Base-by-base conservation (phyloP, 1,140 invertebrate species). In the Drosophila mauritiana region DNA sequence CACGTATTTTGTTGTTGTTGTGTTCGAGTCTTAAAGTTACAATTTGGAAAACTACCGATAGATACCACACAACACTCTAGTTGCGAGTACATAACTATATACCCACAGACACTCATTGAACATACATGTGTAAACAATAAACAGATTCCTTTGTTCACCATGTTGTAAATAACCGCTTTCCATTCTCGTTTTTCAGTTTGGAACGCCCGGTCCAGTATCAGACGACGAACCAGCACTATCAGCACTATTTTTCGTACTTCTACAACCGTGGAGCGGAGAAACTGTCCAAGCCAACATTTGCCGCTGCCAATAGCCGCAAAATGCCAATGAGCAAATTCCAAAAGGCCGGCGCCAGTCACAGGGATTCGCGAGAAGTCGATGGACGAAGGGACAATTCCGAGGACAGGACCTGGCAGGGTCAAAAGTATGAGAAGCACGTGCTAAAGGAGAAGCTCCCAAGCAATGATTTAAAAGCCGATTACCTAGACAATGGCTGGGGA, bases 231-330 rank as follows among this genome's bases (percentile, higher is more conserved):
- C 80, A 89, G 49, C 88, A 91, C 48, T 91, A 91, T 64, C 80
- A 91, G 20, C 88, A 91, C 22, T 91, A 91, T 74, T 91, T 89
- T 51, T 91, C 88, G 15, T 91, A 91, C 57, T 91, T 91, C 65
- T 91, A 91, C 51, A 91, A 91, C 20, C 88, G 82, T 48, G 77
- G 67, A 20, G 48, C 59, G 39, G 65, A 72, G 17, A 80, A 85
- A 42, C 31, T 49, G 4, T 37, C 69, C 8, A 90, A 85, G 20
- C 15, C 36, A 15, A n/a, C 62, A 36, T 42, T 58, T 27, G 65
- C 4, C 42, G n/a, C 49, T 20, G 27, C 56, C 40, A 46, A 36
- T 43, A 72, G 40, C 39, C 73, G 59, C 27, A 75, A 90, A 81
- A 40, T 75, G 68, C 74, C 74, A 89, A 88, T 86, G 83, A 88